phyloP scores from a whole-genome alignment of 2,888 invertebrate genomes.

The Fragum whitleyi region DNA sequence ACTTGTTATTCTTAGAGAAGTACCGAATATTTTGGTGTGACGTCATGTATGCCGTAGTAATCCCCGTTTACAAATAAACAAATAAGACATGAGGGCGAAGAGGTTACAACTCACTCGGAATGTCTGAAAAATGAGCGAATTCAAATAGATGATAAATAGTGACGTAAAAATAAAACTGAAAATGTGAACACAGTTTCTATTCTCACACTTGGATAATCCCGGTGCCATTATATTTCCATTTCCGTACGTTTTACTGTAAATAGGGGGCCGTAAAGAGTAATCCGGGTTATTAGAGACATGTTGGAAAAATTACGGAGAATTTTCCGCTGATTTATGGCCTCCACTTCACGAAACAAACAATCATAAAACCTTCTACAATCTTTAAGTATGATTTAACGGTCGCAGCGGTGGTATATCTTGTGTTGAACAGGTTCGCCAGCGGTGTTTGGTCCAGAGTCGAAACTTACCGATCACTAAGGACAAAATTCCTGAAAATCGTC shows the following conservation, averaged over 20 bases:
- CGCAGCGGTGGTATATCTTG: constrained; percentile 32
- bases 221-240: constrained; percentile 49
- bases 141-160: too few species aligned
- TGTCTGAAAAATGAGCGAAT: too few species aligned
- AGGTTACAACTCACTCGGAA: too few species aligned
- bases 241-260: constrained; percentile 40
- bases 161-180: neutral
- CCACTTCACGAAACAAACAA: constrained; percentile 47
- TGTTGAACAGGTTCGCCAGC: constrained; percentile 14
- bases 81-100: too few species aligned
- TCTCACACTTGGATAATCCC: constrained; percentile 52
- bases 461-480: too few species aligned
- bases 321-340: constrained; percentile 51
- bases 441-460: neutral
- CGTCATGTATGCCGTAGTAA: too few species aligned
- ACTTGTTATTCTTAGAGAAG: too few species aligned
- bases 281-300: constrained; percentile 51
- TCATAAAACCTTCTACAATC: constrained; percentile 51
- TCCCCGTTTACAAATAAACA: too few species aligned
- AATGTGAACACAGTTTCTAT: constrained; percentile 42
- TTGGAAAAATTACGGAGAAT: constrained; percentile 46
- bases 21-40: too few species aligned
- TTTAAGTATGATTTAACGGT: constrained; percentile 56
- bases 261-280: constrained; percentile 46
- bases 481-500: too few species aligned